phyloP scores from a whole-genome alignment of 2,888 invertebrate genomes.

The Candidula unifasciata region DNA sequence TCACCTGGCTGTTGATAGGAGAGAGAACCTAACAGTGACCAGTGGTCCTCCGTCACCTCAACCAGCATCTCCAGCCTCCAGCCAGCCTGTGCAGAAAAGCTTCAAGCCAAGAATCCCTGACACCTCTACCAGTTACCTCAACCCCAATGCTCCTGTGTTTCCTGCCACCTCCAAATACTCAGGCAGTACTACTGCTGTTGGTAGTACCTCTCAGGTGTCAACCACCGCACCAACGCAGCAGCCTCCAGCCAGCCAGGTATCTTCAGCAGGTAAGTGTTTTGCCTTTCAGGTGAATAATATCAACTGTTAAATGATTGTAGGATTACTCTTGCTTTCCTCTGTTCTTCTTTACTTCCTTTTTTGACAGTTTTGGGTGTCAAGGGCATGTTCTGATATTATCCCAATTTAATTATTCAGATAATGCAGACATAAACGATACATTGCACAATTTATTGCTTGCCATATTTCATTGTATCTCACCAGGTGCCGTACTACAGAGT shows the following conservation, averaged over 20 bases:
- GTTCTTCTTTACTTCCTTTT: too few species aligned
- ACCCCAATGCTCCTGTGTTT: conserved; percentile 46
- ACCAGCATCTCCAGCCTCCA: not conserved
- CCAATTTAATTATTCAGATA: too few species aligned
- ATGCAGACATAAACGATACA: too few species aligned
- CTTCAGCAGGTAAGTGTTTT: conserved; percentile 26
- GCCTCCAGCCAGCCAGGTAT: conserved; percentile 3
- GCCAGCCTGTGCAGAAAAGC: not conserved
- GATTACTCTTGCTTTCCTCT: too few species aligned
- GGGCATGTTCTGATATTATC: too few species aligned
- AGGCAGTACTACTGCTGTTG: not conserved
- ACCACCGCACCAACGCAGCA: not conserved
- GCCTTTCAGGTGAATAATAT: too few species aligned
- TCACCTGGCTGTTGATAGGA: not conserved
- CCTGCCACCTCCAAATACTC: conserved; percentile 25
- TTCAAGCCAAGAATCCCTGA: not conserved
- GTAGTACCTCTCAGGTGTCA: not conserved
- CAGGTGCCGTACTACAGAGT: too few species aligned
- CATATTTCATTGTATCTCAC: too few species aligned
- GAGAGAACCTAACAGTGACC: not conserved
- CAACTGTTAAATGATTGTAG: too few species aligned
- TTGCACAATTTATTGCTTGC: too few species aligned
- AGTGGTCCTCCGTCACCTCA: not conserved
- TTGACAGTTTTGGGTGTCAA: too few species aligned
- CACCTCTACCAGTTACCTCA: conserved; percentile 27